Conservation (phyloP, 2,113 vertebrate genomes). For the Sylvietta virens region DNA sequence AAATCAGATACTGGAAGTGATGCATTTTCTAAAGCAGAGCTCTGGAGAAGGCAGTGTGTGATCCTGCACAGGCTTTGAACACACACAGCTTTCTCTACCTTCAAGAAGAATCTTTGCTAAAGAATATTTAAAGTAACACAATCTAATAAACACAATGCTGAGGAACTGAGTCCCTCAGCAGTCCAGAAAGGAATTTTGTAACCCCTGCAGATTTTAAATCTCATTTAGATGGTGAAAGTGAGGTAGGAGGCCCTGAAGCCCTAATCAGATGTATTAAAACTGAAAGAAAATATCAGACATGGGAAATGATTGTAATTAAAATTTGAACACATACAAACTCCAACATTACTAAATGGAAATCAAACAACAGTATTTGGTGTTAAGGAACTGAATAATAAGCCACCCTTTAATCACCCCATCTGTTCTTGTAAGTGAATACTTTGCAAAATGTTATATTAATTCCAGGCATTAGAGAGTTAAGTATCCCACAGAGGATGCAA, state of each 20-base stretch:
- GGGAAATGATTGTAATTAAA: slow-evolving; percentile 52
- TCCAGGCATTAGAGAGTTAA: background rate
- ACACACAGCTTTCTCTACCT: background rate
- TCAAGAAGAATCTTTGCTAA: background rate
- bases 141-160: background rate
- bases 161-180: background rate
- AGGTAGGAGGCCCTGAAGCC: background rate
- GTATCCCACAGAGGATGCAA: background rate
- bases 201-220: background rate
- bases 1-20: background rate
- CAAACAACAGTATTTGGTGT: background rate
- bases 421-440: background rate
- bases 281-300: slow-evolving; percentile 40
- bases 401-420: background rate
- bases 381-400: background rate
- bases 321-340: background rate
- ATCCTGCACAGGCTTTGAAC: background rate
- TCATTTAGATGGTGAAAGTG: background rate
- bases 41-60: background rate
- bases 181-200: background rate
- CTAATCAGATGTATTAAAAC: slow-evolving; percentile 36
- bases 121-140: background rate
- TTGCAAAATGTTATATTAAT: background rate
- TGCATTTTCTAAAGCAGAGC: background rate
- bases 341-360: background rate